Base-by-base conservation (phyloP, 2,113 vertebrate genomes). In the Ictalurus furcatus region DNA sequence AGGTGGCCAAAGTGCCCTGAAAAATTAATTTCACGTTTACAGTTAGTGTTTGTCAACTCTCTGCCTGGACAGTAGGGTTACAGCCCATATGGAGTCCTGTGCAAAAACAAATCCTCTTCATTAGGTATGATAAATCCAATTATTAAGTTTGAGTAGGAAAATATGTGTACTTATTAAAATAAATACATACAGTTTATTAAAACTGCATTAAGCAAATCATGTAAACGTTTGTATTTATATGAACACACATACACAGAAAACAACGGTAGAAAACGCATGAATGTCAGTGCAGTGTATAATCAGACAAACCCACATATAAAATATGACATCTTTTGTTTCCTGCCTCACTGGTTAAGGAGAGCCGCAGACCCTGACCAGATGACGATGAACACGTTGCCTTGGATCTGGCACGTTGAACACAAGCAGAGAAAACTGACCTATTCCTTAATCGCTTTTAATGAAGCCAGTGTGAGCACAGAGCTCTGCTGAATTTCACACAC, bases 401-500 rank as follows among this genome's bases (percentile, higher is more conserved):
- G 83, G 80, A 90, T 85, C 87, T 65, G 89, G 90, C 81, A 80
- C 87, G 78, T 23, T 2, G 71, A 56, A n/a, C 89, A 92, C 91
- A 92, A 90, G 92, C 92, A 93, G 85, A 93, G 89, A 90, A 93
- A 95, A 94, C 90, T 93, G 93, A 95, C 94, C 93, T 94, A 94
- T 94, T 94, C 92, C 91, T 95, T 95, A 94, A 95, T 95, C 90
- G 91, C 90, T 89, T 93, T 93, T 94, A 95, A 95, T 95, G 92
- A 95, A 95, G 93, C 93, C 93, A 92, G 92, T 90, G 89, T 92
- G 93, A 93, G 93, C 91, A 87, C 88, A 63, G 90, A 90, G 92
- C 89, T 93, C 92, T 82, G 37, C 88, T 12, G 94, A 93, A 92
- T 87, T 87, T 88, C 56, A 48, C 71, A 44, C 84, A 34, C 67